Base-by-base conservation (phyloP, 2,113 vertebrate species). In the Saimiri boliviensis region DNA sequence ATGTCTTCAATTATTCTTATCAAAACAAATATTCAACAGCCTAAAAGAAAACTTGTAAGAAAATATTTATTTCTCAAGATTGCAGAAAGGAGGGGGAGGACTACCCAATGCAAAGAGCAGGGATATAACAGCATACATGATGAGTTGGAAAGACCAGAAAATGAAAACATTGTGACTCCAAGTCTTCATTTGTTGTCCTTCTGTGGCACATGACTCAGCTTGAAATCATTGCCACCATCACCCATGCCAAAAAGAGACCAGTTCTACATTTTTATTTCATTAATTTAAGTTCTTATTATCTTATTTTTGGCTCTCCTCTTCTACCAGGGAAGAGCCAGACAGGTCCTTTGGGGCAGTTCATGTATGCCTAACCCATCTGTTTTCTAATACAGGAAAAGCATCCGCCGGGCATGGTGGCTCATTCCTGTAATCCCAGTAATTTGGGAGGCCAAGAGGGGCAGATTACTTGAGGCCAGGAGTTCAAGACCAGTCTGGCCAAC, bases 51-150 rank as follows among this genome's bases (percentile, higher is more conserved):
- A 91, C 52, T 77, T 95, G 58, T 91, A 97, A 91, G 82, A 27
- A 95, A 96, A 85, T 94, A 88, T 94, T 92, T 97, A 85, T 90
- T 91, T 86, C 94, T 96, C 40, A 74, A 87, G 71, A 96, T 74
- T 93, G n/a, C 37, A 92, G n/a, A 17, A 8, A 84, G 74, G 17
- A 66, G 45, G 81, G 60, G 23, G 23, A 25, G 91, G 25, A 42
- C 71, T 32, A 66, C 21, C 70, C 77, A 96, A 90, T 94, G 58
- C 71, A 94, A 90, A 97, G 74, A 92, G 6, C 45, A 81, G 40
- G 23, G 23, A 58, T 63, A 27, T 21, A n/a, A 58, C 17, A 71
- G 76, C 58, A 60, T 58, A 25, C 10, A 6, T n/a, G 21, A 76
- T 27, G 40, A 63, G n/a, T 19, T 0, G 54, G 25, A 47, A 90